Percentiles rank a stretch among this genome's conserved stretches.
Evolutionary conservation across 2,797 vertebrate genomes (phyloP).

Genomic region (Gymnoscopelus microlampas): DNA sequence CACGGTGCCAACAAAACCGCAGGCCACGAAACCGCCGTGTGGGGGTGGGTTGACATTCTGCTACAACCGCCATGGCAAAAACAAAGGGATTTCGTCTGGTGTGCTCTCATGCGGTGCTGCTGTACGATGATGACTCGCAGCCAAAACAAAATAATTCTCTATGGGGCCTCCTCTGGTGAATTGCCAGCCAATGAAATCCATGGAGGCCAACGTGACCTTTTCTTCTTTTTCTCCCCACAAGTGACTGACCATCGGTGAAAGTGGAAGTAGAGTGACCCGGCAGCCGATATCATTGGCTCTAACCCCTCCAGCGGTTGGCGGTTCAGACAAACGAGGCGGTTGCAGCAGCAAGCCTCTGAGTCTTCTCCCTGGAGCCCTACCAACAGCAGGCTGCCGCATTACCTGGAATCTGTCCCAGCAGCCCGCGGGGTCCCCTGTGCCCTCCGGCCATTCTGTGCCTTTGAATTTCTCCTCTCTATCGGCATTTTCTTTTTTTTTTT

Average conservation of each 20-base stretch:
- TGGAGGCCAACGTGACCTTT: not conserved
- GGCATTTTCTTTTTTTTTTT: no score
- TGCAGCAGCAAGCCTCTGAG: slow-evolving; percentile 24
- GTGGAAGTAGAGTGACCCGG: not conserved
- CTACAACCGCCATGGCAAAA: not conserved
- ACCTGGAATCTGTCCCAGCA: slow-evolving; percentile 47
- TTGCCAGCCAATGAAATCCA: not conserved
- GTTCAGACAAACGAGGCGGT: slow-evolving; percentile 23
- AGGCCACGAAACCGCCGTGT: no score
- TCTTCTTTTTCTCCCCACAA: not conserved
- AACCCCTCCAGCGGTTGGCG: slow-evolving; percentile 6
- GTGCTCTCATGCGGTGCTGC: not conserved
- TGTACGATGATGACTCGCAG: not conserved
- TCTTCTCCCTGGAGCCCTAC: slow-evolving; percentile 49
- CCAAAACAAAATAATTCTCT: slow-evolving; percentile 5
- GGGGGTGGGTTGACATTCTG: not conserved
- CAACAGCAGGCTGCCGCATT: slow-evolving; percentile 48
- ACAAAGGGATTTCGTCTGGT: not conserved
- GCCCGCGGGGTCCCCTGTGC: slow-evolving; percentile 43
- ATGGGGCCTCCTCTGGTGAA: not conserved
- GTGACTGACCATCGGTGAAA: not conserved
- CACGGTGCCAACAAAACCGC: no score
- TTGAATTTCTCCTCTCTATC: slow-evolving; percentile 41
- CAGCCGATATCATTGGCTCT: not conserved
- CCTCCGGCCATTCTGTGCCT: slow-evolving; percentile 50